phyloP scores from a whole-genome alignment of 2,797 vertebrate genomes.

The Cottoperca gobio region DNA sequence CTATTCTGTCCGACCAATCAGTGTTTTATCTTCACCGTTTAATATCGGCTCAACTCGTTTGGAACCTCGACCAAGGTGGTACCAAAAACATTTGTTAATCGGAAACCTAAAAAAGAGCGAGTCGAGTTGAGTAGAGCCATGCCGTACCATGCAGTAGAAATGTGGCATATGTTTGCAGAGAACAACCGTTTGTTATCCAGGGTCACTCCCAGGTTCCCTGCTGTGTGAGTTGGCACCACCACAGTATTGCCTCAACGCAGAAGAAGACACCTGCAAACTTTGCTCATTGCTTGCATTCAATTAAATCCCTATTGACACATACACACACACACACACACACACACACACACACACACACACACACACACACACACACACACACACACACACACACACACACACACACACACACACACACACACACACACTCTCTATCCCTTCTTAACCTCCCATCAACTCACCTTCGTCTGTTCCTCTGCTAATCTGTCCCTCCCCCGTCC shows the following conservation, averaged over 20 bases:
- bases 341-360: slow-evolving; percentile 2
- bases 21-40: no score
- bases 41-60: no score
- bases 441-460: neutral
- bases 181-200: neutral
- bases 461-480: neutral
- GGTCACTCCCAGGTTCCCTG: neutral
- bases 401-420: no score
- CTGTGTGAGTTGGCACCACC: neutral
- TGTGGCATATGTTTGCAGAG: no score
- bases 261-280: neutral
- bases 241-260: neutral
- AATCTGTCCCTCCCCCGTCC: slow-evolving; percentile 12
- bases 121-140: no score
- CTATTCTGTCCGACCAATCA: no score
- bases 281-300: neutral
- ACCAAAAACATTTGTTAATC: no score
- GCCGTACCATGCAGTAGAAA: no score
- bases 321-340: neutral
- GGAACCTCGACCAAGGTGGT: no score
- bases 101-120: no score
- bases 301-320: neutral
- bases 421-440: slow-evolving; percentile 8
- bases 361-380: no score
- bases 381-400: no score